Evolutionary conservation across 2,797 vertebrate species (phyloP), one percentile per base, ranked within the genome.

Genomic region (Sebastes vulpes): DNA sequence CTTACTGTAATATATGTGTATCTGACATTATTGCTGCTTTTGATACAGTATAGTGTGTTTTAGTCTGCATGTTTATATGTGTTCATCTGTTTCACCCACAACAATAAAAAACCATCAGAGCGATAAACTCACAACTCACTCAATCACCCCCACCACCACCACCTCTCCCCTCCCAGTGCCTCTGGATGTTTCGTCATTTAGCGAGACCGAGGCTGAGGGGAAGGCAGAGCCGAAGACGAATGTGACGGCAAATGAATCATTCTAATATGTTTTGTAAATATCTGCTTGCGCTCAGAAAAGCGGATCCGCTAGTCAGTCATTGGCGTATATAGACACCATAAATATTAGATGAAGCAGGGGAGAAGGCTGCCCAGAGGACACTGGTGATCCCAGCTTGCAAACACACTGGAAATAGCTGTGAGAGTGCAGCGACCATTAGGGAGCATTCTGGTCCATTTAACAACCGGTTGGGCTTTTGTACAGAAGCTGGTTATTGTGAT

Each of bases 291-390:
- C 79, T 87, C 79, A 78, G 82, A 88, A 75, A 58, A 84, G 72
- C 65, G 12, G 64, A 71, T 68, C 87, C 80, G 77, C 60, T 35
- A 52, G 77, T 83, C 83, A 86, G 78, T 87, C 90, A 83, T 75
- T 7, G 20, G 67, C 12, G 14, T 73, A 70, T 72, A 70, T 38
- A 89, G 90, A 88, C 80, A 70, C 72, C 84, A 95, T 96, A 83
- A 94, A 96, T 95, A 94, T 93, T 94, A 89, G 78, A 96, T 95
- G 92, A 94, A 87, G 75, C 73, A 12, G 71, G 82, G 77, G 82
- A 69, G 32, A 60, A 38, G 61, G 85, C 86, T 86, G 84, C 89
- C 87, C 90, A 87, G 88, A 94, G 88, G 92, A 93, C 84, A 82
- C 76, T 75, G 84, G 86, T 91, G 91, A 90, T 82, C 80, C 68